A percentile compares a stretch with the other conserved stretches of the same genome.
Conservation (phyloP, 2,888 invertebrate species). For the Caenorhabditis panamensis region DNA sequence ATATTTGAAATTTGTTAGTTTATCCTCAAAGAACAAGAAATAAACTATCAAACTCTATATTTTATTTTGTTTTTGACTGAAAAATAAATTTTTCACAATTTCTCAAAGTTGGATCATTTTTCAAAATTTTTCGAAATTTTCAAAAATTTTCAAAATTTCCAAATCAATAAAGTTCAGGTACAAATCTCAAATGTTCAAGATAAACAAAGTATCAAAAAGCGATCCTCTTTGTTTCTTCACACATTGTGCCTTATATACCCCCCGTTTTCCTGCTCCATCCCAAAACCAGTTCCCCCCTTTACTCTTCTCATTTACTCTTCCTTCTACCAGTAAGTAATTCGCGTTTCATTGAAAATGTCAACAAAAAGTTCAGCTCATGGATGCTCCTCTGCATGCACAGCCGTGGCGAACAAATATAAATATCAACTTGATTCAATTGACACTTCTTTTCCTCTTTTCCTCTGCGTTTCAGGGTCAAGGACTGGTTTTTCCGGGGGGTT, state of each 20-base stretch:
- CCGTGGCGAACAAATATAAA: constrained; percentile 35
- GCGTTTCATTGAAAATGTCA: constrained; percentile 48
- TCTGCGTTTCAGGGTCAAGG: constrained; percentile 16
- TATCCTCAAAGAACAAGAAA: no score
- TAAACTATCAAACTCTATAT: no score
- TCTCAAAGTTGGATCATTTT: no score
- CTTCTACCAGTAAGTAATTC: constrained; percentile 34
- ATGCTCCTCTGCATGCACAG: no score
- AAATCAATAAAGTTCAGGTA: no score
- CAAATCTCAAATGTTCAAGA: no score
- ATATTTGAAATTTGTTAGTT: no score
- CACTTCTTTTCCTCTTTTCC: background rate
- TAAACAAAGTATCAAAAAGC: no score
- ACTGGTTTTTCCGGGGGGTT: background rate
- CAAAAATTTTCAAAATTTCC: no score
- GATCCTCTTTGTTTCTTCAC: background rate
- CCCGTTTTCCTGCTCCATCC: background rate
- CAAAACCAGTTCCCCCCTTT: background rate
- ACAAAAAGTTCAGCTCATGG: constrained; percentile 23
- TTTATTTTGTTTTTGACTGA: no score
- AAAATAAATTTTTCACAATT: no score
- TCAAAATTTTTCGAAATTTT: no score
- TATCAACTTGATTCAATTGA: constrained; percentile 44
- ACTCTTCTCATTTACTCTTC: constrained; percentile 1
- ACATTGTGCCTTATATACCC: background rate